Evolutionary conservation across 2,888 invertebrate genomes (phyloP).

Genomic region (Prenolepis imparis): DNA sequence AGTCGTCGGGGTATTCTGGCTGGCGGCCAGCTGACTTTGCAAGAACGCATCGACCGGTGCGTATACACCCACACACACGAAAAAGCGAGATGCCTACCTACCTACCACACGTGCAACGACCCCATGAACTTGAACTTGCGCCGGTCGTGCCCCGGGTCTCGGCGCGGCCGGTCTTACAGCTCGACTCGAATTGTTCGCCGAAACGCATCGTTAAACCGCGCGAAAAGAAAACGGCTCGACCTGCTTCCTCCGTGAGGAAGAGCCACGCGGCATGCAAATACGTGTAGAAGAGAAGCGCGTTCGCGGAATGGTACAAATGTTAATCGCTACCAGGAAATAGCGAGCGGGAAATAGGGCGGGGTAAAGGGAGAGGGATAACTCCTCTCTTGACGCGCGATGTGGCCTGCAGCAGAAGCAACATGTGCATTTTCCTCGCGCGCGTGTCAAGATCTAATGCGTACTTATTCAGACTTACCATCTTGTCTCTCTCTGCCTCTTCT

Average conservation of each 20-base stretch:
- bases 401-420: slow-evolving; percentile 47
- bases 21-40: slow-evolving; percentile 69
- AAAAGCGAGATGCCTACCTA: slow-evolving; percentile 19
- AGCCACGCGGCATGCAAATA: not conserved
- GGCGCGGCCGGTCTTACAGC: not conserved
- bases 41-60: slow-evolving; percentile 48
- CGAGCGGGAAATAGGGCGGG: not conserved
- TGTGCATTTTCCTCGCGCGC: slow-evolving; percentile 62
- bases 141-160: slow-evolving; percentile 27
- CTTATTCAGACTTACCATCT: too few relatives aligned
- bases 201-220: slow-evolving; percentile 47
- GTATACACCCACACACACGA: slow-evolving; percentile 47
- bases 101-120: slow-evolving; percentile 69
- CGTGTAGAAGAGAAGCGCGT: slow-evolving; percentile 8
- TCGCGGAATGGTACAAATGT: slow-evolving; percentile 58
- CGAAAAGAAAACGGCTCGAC: slow-evolving; percentile 36
- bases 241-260: slow-evolving; percentile 20
- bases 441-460: slow-evolving; percentile 60
- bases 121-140: slow-evolving; percentile 75
- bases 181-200: slow-evolving; percentile 47
- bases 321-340: slow-evolving; percentile 72
- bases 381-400: slow-evolving; percentile 17
- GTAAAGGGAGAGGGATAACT: not conserved
- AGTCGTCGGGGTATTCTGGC: slow-evolving; percentile 49
- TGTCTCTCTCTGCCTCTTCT: slow-evolving; percentile 19